Conservation (phyloP, 2,888 invertebrate genomes). For the Hyalella azteca region DNA sequence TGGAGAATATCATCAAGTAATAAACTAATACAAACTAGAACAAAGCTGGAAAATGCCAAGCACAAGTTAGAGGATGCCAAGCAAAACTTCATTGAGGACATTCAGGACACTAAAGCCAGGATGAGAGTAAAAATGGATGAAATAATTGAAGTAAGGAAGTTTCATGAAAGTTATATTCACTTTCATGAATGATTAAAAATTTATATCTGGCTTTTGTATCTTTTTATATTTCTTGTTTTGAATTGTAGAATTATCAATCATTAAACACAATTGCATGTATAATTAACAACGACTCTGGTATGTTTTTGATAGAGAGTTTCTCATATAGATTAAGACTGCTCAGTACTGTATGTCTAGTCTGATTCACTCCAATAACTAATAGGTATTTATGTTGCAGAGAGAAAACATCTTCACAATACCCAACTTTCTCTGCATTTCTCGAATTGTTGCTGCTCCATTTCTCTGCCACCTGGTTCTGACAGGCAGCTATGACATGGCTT, state of each 20-base stretch:
- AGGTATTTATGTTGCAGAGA: slow-evolving; percentile 54
- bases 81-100: slow-evolving; percentile 73
- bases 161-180: neutral
- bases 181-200: too few relatives aligned
- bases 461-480: slow-evolving; percentile 87
- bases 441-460: slow-evolving; percentile 86
- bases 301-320: too few relatives aligned
- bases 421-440: slow-evolving; percentile 83
- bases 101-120: slow-evolving; percentile 74
- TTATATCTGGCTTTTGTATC: too few relatives aligned
- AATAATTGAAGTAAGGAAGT: slow-evolving; percentile 72
- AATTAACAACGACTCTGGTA: too few relatives aligned
- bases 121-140: slow-evolving; percentile 76
- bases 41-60: slow-evolving; percentile 65
- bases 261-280: too few relatives aligned
- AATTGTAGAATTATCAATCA: too few relatives aligned
- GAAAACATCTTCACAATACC: slow-evolving; percentile 95
- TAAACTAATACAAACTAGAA: neutral
- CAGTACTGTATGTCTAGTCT: too few relatives aligned
- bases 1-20: neutral
- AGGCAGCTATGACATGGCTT: slow-evolving; percentile 77
- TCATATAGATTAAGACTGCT: too few relatives aligned
- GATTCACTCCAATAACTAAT: too few relatives aligned
- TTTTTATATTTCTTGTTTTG: too few relatives aligned
- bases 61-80: slow-evolving; percentile 71